Percentiles rank a stretch among this genome's conserved stretches.
These are phyloP conservation scores for Scolopax mira DNA, from an alignment of 2,113 vertebrate genomes.

Conservation along the genomic window DNA sequence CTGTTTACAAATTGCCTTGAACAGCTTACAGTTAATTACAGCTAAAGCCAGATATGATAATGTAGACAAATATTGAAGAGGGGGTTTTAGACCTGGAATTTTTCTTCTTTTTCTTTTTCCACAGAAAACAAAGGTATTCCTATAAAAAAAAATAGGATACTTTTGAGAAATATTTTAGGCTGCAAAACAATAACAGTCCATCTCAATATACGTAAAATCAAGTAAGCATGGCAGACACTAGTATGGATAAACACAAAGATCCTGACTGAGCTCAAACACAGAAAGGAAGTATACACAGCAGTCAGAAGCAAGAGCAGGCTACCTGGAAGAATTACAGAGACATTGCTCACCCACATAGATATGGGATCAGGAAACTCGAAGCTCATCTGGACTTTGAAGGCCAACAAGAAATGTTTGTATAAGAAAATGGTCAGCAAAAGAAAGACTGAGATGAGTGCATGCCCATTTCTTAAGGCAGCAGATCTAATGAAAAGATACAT, in stretches of 20 bases:
- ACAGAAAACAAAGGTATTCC: neutral
- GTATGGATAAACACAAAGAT: neutral
- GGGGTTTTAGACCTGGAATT: neutral
- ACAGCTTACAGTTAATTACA: neutral
- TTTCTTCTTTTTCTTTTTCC: neutral
- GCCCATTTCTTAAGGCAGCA: neutral
- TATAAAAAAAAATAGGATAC: neutral
- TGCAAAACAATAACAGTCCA: neutral
- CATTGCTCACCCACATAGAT: neutral
- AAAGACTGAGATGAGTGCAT: neutral
- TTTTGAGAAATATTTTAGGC: neutral
- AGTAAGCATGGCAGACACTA: neutral
- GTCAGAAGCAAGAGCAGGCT: neutral
- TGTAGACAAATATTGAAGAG: neutral
- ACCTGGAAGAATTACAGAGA: neutral
- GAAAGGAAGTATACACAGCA: neutral
- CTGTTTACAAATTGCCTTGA: neutral
- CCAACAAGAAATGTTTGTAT: neutral
- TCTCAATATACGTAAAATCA: neutral
- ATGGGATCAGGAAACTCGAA: neutral
- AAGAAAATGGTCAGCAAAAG: neutral
- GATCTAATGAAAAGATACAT: neutral
- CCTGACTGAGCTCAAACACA: neutral
- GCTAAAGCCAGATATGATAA: neutral
- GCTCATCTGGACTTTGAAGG: neutral